A percentile compares a stretch with the other conserved stretches of the same genome.
phyloP scores from a whole-genome alignment of 2,888 invertebrate genomes.

The Anodontia alba region DNA sequence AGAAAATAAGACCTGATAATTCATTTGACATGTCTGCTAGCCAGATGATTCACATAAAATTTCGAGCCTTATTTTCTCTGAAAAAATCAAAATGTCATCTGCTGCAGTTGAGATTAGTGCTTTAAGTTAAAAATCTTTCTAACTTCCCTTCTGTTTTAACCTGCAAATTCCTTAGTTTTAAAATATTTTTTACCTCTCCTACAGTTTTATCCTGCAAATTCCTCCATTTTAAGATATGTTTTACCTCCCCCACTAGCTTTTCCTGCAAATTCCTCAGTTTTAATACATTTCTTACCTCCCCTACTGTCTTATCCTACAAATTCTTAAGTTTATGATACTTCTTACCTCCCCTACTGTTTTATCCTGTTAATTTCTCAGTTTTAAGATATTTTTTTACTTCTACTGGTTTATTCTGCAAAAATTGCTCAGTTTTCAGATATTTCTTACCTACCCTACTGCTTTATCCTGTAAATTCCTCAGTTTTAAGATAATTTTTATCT shows the following conservation, averaged over 20 bases:
- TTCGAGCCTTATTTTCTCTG: too few relatives aligned
- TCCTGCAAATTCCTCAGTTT: too few relatives aligned
- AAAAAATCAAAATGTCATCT: too few relatives aligned
- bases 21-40: too few relatives aligned
- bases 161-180: conserved; percentile 84
- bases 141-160: conserved; percentile 86
- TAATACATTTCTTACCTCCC: too few relatives aligned
- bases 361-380: conserved; percentile 84
- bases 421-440: conserved; percentile 84
- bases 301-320: too few relatives aligned
- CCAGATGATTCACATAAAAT: too few relatives aligned
- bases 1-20: too few relatives aligned
- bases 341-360: conserved; percentile 86
- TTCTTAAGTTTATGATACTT: too few relatives aligned
- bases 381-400: conserved; percentile 86
- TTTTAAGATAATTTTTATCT: conserved; percentile 84
- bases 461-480: conserved; percentile 85
- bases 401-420: conserved; percentile 86
- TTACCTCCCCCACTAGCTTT: too few relatives aligned
- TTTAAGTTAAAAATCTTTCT: too few relatives aligned
- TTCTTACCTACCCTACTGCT: conserved; percentile 86
- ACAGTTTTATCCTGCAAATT: conserved; percentile 85
- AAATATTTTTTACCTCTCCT: conserved; percentile 86
- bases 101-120: too few relatives aligned
- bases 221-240: conserved; percentile 84